Evolutionary conservation across 1,140 invertebrate species (phyloP), one percentile per base, ranked within the genome.

Genomic region (Pemphigus obesinymphae): DNA sequence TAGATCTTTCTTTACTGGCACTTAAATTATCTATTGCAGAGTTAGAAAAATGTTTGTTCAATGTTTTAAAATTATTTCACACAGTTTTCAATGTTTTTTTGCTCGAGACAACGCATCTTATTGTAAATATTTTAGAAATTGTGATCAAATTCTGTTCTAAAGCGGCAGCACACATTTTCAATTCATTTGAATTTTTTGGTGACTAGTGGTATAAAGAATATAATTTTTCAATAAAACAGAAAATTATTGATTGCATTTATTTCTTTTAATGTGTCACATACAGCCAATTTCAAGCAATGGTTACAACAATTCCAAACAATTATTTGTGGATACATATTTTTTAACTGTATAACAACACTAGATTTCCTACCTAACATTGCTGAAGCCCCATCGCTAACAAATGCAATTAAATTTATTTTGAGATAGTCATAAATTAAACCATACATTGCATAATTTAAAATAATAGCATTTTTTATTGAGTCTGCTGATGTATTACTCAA

Each of bases 251-350:
- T n/a, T n/a, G n/a, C 34, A 34, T 66, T 31, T 34, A 66, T 34
- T 31, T 66, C 61, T 66, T 66, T 43, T 20, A 43, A 15, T 34
- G 66, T n/a, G n/a, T n/a, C n/a, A n/a, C n/a, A n/a, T n/a, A n/a
- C n/a, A n/a, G n/a, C n/a, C n/a, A n/a, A n/a, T 43, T 72, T 43
- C 13, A 48, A 26, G 11, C 23, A 23, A 23, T 72, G 68, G 23
- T 72, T 72, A 13, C n/a, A 72, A 48, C 68, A 72, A 48, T 72
- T 40, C 68, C 68, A 72, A 48, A 48, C 20, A 26, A n/a, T n/a
- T n/a, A 72, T 72, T 17, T 48, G 23, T 11, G 68, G 68, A 15
- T 43, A 72, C 23, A n/a, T n/a, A 29, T 48, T 72, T 48, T 61
- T 11, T 26, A 72, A 29, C 23, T 29, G 43, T 2, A 23, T 48